Percentiles rank a stretch among this genome's conserved stretches.
Evolutionary conservation across 2,113 vertebrate species (phyloP).

Genomic region (Coptodon bakossiorum): DNA sequence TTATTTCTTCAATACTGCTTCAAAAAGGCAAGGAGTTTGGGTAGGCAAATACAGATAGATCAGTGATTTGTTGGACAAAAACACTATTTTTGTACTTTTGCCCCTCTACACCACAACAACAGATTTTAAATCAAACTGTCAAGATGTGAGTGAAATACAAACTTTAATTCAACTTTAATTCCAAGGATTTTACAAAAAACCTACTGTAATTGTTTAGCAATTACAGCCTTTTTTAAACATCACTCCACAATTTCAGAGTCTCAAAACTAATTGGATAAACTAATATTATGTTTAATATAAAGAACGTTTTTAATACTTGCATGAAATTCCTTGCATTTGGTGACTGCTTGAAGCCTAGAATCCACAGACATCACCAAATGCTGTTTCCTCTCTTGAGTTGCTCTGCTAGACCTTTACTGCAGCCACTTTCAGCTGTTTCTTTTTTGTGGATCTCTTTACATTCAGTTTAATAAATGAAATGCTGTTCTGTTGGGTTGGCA

Average conservation of each 20-base stretch:
- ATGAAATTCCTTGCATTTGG: background rate
- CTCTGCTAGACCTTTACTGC: background rate
- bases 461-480: background rate
- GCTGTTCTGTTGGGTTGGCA: background rate
- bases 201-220: background rate
- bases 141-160: background rate
- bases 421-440: background rate
- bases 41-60: background rate
- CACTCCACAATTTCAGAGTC: background rate
- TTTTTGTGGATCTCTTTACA: background rate
- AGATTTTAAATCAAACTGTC: background rate
- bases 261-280: background rate
- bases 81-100: background rate
- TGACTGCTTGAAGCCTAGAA: background rate
- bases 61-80: background rate
- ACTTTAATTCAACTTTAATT: background rate
- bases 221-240: background rate
- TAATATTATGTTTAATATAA: background rate
- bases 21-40: background rate
- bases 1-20: background rate
- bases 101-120: background rate
- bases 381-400: background rate
- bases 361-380: background rate
- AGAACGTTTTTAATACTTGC: background rate
- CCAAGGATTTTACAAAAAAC: background rate